A percentile compares a stretch with the other conserved stretches of the same genome.
phyloP scores from a whole-genome alignment of 2,797 vertebrate genomes.

The Spinus olivaceus region DNA sequence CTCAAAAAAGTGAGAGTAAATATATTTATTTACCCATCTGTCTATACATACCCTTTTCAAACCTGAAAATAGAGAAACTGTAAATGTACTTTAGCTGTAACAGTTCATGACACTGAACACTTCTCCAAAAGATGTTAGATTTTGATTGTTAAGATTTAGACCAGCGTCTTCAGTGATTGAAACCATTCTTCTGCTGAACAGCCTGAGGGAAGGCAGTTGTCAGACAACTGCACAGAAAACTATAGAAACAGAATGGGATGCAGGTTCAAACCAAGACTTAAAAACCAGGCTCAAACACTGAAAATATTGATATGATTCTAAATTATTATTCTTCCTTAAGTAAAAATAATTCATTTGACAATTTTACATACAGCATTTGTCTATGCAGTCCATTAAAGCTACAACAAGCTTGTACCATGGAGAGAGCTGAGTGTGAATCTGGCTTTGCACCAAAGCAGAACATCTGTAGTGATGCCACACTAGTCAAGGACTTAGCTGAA shows the following conservation, averaged over 20 bases:
- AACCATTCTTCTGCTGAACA: background rate
- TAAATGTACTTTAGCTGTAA: background rate
- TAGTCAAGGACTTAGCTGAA: background rate
- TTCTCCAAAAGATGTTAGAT: background rate
- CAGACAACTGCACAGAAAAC: background rate
- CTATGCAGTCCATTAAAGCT: background rate
- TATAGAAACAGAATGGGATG: background rate
- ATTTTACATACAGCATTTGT: background rate
- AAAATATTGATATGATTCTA: background rate
- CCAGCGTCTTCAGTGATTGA: background rate
- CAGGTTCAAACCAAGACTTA: background rate
- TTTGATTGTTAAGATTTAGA: background rate
- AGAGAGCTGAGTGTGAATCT: background rate
- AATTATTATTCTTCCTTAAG: background rate
- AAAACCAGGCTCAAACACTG: background rate
- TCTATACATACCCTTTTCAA: background rate
- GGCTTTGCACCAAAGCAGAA: background rate
- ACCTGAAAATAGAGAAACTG: background rate
- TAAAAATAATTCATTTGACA: background rate
- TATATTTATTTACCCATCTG: background rate
- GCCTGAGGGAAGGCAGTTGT: background rate
- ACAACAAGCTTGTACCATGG: background rate
- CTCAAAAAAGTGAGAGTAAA: background rate
- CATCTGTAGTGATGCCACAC: rapidly evolving
- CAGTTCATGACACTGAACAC: background rate